Evolutionary conservation across 2,113 vertebrate species (phyloP).

Genomic region (Poecile atricapillus): DNA sequence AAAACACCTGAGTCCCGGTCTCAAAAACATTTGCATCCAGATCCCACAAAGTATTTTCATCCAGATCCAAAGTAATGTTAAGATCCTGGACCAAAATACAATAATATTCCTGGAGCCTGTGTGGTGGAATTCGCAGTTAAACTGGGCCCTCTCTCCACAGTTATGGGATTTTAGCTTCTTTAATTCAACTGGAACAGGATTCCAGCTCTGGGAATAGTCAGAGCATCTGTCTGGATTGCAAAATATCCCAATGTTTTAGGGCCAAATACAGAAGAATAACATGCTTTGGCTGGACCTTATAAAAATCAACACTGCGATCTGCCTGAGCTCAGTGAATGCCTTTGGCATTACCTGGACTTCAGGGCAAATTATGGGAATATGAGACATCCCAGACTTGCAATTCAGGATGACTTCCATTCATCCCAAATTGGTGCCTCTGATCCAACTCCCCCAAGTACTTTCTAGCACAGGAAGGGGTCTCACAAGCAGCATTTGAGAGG

Average conservation of each 20-base stretch:
- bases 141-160: neutral
- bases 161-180: neutral
- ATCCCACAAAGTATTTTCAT: neutral
- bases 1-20: too few species aligned
- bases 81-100: neutral
- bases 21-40: neutral
- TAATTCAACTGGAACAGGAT: neutral
- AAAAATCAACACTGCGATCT: accelerated
- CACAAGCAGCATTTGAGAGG: neutral
- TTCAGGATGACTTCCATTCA: neutral
- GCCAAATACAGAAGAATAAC: neutral
- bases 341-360: accelerated
- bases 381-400: neutral
- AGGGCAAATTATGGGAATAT: neutral
- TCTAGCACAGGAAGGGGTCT: neutral
- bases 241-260: neutral
- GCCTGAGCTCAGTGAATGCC: neutral
- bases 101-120: neutral
- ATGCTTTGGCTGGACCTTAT: neutral
- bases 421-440: neutral
- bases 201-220: neutral
- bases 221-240: neutral
- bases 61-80: neutral
- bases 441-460: too few species aligned
- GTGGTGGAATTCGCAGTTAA: neutral